phyloP scores from a whole-genome alignment of 1,140 invertebrate species.

The Pseudobourletiella spinata region DNA sequence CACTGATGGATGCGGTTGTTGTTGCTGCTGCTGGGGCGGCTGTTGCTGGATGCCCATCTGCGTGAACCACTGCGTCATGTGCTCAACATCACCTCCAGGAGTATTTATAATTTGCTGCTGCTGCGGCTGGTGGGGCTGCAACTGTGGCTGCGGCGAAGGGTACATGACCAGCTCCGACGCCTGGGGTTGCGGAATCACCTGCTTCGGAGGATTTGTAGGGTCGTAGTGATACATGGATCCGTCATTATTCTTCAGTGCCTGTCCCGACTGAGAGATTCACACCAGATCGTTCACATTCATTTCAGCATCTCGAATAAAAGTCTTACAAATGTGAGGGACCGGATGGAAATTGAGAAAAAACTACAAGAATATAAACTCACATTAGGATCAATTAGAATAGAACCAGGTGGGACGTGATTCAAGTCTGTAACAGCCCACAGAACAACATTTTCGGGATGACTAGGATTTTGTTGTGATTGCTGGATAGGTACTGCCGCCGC shows the following conservation, averaged over 20 bases:
- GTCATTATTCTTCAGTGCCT: conserved; percentile 56
- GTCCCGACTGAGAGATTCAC: conserved; percentile 45
- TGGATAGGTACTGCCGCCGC: neutral
- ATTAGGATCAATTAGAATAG: conserved; percentile 74
- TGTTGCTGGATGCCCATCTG: neutral
- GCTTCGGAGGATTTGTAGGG: conserved; percentile 53
- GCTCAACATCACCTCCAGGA: neutral
- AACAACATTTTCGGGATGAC: conserved; percentile 40
- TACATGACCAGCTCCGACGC: neutral
- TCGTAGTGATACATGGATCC: conserved; percentile 63
- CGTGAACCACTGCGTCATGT: conserved; percentile 5
- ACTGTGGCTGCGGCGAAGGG: neutral
- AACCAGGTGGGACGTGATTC: conserved; percentile 68
- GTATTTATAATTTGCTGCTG: conserved; percentile 3
- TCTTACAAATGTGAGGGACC: too few species aligned
- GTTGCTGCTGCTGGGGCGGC: neutral
- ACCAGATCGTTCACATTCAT: too few species aligned
- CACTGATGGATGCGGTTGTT: neutral
- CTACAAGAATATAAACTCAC: neutral
- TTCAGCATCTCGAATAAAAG: too few species aligned
- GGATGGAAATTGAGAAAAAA: neutral
- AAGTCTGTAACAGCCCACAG: conserved; percentile 79
- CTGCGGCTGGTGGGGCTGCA: neutral
- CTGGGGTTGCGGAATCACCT: neutral
- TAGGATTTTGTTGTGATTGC: conserved; percentile 12